A percentile compares a stretch with the other conserved stretches of the same genome.
phyloP scores from a whole-genome alignment of 2,113 vertebrate genomes.

The Ginglymostoma cirratum region DNA sequence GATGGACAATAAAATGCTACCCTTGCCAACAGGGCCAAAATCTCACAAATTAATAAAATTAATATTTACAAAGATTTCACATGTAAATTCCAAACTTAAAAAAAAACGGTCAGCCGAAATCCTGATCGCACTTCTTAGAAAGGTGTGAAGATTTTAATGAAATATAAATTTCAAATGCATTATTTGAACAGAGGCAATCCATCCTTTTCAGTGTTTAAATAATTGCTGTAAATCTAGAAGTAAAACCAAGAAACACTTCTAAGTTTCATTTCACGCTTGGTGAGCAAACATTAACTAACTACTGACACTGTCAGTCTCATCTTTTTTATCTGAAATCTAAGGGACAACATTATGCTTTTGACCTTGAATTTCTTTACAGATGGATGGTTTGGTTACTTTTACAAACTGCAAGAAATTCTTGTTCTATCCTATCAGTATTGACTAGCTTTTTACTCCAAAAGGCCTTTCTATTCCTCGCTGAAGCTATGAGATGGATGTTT shows the following conservation, averaged over 20 bases:
- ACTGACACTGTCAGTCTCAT: slow-evolving; percentile 53
- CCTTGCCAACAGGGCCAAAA: no score
- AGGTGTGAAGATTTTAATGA: not conserved
- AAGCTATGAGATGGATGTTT: not conserved
- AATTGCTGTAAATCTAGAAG: slow-evolving; percentile 57
- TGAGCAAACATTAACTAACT: slow-evolving; percentile 63
- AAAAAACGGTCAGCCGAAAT: not conserved
- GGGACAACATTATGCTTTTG: slow-evolving; percentile 46
- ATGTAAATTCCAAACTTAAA: no score
- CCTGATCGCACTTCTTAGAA: no score
- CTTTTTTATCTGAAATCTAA: slow-evolving; percentile 61
- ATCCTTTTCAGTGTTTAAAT: slow-evolving; percentile 15
- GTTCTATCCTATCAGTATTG: slow-evolving; percentile 45
- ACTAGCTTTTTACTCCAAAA: not conserved
- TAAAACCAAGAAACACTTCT: slow-evolving; percentile 53
- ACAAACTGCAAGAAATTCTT: slow-evolving; percentile 43
- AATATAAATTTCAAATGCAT: slow-evolving; percentile 21
- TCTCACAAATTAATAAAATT: not conserved
- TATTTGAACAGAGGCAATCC: not conserved
- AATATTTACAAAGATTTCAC: not conserved
- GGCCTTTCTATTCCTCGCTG: not conserved
- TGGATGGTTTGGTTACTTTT: slow-evolving; percentile 52
- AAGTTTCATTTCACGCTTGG: slow-evolving; percentile 67
- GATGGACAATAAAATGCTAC: no score
- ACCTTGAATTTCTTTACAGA: slow-evolving; percentile 63